phyloP scores from a whole-genome alignment of 2,888 invertebrate species.

The Protophormia terraenovae region DNA sequence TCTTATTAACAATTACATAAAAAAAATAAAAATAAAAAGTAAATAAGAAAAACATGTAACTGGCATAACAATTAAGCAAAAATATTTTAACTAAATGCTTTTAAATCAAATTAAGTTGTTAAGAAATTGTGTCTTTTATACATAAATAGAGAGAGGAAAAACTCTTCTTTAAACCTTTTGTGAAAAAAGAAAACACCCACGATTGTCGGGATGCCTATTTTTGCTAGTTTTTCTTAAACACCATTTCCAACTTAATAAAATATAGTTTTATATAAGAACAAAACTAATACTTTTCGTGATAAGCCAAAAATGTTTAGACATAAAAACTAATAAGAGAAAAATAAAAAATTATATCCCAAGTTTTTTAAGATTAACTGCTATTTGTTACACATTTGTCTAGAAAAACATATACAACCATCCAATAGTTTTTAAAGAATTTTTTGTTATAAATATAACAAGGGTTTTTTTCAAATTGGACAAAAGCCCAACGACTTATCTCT shows the following conservation, averaged over 20 bases:
- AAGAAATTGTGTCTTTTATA: slow-evolving; percentile 16
- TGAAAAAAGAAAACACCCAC: slow-evolving; percentile 36
- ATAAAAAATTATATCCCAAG: too few relatives aligned
- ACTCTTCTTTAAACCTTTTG: background rate
- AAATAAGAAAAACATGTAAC: background rate
- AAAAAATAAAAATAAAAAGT: background rate
- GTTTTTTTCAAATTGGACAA: too few relatives aligned
- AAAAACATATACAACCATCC: too few relatives aligned
- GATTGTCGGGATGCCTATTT: background rate
- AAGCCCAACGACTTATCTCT: too few relatives aligned
- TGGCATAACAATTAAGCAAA: slow-evolving; percentile 35
- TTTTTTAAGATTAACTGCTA: too few relatives aligned
- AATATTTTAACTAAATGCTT: slow-evolving; percentile 35
- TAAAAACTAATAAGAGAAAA: too few relatives aligned
- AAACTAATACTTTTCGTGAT: too few relatives aligned
- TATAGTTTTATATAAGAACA: too few relatives aligned
- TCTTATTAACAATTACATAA: slow-evolving; percentile 2
- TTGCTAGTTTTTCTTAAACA: background rate
- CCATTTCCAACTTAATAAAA: slow-evolving; percentile 13
- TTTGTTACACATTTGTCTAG: too few relatives aligned
- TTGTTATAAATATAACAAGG: too few relatives aligned
- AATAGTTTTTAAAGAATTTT: too few relatives aligned
- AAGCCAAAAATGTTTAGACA: too few relatives aligned
- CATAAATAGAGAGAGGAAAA: background rate
- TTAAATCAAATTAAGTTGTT: slow-evolving; percentile 61